Conservation (phyloP, 2,113 vertebrate genomes). For the Chelonoidis abingdonii region DNA sequence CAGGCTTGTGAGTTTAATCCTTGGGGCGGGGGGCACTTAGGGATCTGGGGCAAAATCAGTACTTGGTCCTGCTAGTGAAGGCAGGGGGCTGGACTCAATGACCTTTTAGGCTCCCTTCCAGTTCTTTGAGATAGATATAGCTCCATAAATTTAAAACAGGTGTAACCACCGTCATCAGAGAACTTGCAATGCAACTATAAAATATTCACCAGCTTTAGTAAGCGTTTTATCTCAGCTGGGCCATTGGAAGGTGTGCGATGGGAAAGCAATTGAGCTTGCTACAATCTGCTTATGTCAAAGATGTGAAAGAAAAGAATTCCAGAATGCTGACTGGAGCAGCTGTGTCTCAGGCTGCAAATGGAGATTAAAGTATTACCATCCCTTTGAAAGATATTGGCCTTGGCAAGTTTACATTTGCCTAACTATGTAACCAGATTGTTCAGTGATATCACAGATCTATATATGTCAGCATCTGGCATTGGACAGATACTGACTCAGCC, state of each 20-base stretch:
- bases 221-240: not conserved
- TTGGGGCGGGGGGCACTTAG: too few relatives aligned
- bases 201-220: not conserved
- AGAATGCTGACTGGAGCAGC: not conserved
- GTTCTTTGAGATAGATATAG: too few relatives aligned
- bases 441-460: accelerated
- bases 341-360: not conserved
- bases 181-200: not conserved
- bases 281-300: slow-evolving; percentile 51
- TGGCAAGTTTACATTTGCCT: not conserved
- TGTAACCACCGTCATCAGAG: accelerated
- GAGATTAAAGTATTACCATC: slow-evolving; percentile 38
- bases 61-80: too few relatives aligned
- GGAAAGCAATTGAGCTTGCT: not conserved
- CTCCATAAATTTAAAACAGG: not conserved
- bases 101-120: too few relatives aligned
- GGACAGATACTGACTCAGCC: not conserved
- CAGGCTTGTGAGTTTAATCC: too few relatives aligned
- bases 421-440: not conserved
- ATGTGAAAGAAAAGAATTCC: not conserved
- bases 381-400: not conserved
- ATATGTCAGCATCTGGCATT: not conserved
- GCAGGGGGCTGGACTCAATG: too few relatives aligned
- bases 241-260: not conserved
- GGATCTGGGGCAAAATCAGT: too few relatives aligned